Evolutionary conservation across 2,113 vertebrate species (phyloP), one percentile per base, ranked within the genome.

Genomic region (Solea solea): DNA sequence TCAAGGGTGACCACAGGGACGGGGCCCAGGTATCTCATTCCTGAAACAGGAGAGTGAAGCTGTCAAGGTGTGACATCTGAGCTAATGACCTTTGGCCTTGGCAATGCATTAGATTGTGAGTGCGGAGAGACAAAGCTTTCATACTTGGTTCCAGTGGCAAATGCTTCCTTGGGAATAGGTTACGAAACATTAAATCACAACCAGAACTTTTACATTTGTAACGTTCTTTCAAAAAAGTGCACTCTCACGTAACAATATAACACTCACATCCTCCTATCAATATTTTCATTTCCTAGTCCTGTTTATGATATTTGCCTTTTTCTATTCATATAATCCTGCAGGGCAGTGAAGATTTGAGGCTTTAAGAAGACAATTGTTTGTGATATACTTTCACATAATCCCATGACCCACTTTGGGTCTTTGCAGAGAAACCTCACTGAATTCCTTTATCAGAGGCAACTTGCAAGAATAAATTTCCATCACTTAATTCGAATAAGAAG

Each of bases 21-120:
- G 4, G 9, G 67, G 67, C 72, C 72, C 68, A 61, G 81, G 89
- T 90, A 76, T 91, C 89, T 81, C 73, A 51, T 90, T 90, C 84
- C 89, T 83, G 91, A 90, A 92, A 91, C 63, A 57, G 68, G 90
- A 91, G 89, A 90, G 72, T 54, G 60, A 74, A 46, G 80, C 85
- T 91, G 90, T 90, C 89, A 76, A 78, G 73, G 85, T 84, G 69
- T 78, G 89, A 88, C 82, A 90, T 75, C 73, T 72, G 88, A 90
- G 81, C 86, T 72, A 51, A 51, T 74, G 70, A 90, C 86, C 90
- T 86, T 68, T 86, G 86, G 49, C 84, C 81, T 69, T 13, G 13
- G 41, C 42, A 16, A 61, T 55, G 70, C 73, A 81, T 70, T 69
- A 39, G 68, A 53, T 62, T 58, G 66, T 48, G 72, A 53, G 45